Evolutionary conservation across 2,113 vertebrate genomes (phyloP).

Genomic region (Mixornis gularis): DNA sequence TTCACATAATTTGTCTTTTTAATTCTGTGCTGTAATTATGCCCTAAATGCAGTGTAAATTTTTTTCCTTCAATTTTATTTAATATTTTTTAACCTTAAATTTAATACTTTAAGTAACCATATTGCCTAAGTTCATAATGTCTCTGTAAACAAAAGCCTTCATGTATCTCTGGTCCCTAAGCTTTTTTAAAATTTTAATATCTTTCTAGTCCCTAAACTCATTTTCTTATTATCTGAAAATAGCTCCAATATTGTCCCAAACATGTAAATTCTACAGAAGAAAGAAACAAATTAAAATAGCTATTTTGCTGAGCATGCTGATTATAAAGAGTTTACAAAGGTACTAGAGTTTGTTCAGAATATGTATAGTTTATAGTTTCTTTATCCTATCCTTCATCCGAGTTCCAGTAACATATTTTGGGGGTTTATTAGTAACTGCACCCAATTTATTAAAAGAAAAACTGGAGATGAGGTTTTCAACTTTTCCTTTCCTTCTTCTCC

Average conservation of each 20-base stretch:
- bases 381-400: neutral
- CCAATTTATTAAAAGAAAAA: neutral
- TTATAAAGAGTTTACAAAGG: neutral
- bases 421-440: neutral
- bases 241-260: neutral
- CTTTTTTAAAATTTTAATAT: neutral
- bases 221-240: neutral
- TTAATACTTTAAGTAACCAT: neutral
- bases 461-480: neutral
- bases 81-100: neutral
- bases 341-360: neutral
- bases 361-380: neutral
- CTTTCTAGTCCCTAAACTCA: neutral
- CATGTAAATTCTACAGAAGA: fast-evolving
- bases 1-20: neutral
- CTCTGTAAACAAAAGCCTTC: neutral
- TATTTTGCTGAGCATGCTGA: neutral
- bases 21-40: neutral
- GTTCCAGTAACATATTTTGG: neutral
- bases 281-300: too few species aligned
- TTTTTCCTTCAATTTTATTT: neutral
- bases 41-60: neutral
- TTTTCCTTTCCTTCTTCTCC: neutral
- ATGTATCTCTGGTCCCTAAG: neutral
- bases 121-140: neutral